These are phyloP conservation scores for Prosapia bicincta DNA, from an alignment of 2,888 invertebrate species.

Conservation along the genomic window DNA sequence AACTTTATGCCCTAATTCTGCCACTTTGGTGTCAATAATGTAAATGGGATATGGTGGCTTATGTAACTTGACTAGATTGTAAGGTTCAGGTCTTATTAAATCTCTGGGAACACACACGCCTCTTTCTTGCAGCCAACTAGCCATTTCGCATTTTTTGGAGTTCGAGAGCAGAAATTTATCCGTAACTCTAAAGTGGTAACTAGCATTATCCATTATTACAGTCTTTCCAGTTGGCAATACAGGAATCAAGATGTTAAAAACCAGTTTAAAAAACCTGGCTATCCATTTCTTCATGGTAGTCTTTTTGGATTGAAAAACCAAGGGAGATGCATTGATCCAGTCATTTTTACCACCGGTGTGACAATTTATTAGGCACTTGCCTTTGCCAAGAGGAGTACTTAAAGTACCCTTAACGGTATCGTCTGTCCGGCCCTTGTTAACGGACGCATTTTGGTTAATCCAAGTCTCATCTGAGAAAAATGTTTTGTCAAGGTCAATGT, in stretches of 20 bases:
- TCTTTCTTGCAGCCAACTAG: neutral
- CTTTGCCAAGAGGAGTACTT: neutral
- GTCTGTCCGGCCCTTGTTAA: neutral
- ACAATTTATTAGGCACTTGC: slow-evolving; percentile 9
- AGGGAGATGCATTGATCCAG: slow-evolving; percentile 8
- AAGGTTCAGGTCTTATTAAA: neutral
- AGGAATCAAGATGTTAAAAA: too few species aligned
- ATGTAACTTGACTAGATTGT: neutral
- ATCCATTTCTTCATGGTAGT: slow-evolving; percentile 8
- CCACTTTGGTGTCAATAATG: neutral
- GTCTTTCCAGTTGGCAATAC: neutral
- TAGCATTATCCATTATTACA: neutral
- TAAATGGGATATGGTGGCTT: neutral
- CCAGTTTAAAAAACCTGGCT: too few species aligned
- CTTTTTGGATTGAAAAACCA: slow-evolving; percentile 9
- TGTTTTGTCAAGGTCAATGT: neutral
- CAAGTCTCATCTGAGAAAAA: slow-evolving; percentile 8
- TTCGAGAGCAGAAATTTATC: neutral
- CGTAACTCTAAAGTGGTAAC: neutral
- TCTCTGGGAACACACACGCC: neutral
- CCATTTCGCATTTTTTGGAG: neutral
- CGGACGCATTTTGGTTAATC: neutral
- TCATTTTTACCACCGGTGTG: neutral
- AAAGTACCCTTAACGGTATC: slow-evolving; percentile 4
- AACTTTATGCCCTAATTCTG: neutral